Evolutionary conservation across 35 echinoderm and acorn worm species (phyloP).

Genomic region (Patiria miniata): DNA sequence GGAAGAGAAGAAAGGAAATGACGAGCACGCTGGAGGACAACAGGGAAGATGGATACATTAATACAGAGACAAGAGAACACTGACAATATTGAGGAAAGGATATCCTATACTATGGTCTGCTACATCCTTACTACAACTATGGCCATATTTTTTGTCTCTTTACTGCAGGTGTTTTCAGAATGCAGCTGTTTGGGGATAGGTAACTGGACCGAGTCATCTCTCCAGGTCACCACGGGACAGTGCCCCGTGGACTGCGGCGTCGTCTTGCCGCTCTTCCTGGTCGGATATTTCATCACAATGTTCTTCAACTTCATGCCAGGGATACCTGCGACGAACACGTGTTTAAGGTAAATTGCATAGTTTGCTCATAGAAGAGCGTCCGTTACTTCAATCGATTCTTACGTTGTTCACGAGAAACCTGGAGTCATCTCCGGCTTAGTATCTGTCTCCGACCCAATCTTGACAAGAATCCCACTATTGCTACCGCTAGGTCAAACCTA

Average conservation of each 20-base stretch:
- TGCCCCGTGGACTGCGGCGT: constrained; percentile 20
- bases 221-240: not conserved
- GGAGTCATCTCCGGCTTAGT: not conserved
- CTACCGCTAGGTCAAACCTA: no score
- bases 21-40: no score
- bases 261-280: constrained; percentile 31
- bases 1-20: no score
- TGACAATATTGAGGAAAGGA: no score
- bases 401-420: not conserved
- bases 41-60: no score
- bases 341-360: constrained; percentile 39
- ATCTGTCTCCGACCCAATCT: no score
- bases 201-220: not conserved
- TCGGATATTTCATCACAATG: constrained; percentile 36
- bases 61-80: no score
- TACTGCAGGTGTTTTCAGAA: not conserved
- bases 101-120: no score
- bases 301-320: constrained; percentile 42
- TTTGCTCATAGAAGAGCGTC: not conserved
- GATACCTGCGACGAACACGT: constrained; percentile 41
- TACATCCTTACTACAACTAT: no score
- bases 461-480: no score
- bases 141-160: no score
- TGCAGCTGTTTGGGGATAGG: not conserved
- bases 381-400: not conserved